Percentiles rank a stretch among this genome's conserved stretches.
phyloP scores from a whole-genome alignment of 2,113 vertebrate species.

The Acrocephalus arundinaceus region DNA sequence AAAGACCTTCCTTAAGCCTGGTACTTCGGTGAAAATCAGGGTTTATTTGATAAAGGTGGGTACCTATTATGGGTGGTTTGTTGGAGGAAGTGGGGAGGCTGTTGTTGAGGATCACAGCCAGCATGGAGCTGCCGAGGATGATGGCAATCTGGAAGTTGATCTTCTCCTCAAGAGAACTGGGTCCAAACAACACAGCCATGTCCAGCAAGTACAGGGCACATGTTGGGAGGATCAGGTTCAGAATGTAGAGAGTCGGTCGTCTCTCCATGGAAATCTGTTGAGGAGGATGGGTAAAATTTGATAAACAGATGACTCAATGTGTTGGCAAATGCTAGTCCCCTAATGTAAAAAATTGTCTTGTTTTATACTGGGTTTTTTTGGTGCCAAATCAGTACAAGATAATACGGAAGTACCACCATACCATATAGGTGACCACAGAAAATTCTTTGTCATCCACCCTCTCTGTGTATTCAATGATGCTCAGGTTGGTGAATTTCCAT shows the following conservation, averaged over 20 bases:
- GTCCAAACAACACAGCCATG: constrained; percentile 73
- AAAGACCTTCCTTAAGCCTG: neutral
- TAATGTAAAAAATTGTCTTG: neutral
- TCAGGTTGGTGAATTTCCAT: constrained; percentile 61
- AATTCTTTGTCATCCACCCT: accelerated
- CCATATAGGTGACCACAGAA: neutral
- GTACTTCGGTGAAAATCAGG: neutral
- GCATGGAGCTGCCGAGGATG: constrained; percentile 79
- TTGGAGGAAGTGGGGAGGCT: constrained; percentile 79
- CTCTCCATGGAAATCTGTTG: constrained; percentile 72
- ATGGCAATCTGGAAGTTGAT: constrained; percentile 80
- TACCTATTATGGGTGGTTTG: constrained; percentile 75
- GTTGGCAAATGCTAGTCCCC: neutral
- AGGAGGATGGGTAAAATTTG: neutral
- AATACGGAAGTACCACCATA: neutral
- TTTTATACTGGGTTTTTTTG: neutral
- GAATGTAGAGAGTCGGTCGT: constrained; percentile 73
- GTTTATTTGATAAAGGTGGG: neutral
- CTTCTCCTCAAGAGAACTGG: constrained; percentile 71
- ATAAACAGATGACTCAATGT: neutral
- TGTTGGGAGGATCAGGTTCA: constrained; percentile 77
- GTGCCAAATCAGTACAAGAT: neutral
- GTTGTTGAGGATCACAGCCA: constrained; percentile 81
- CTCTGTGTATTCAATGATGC: neutral
- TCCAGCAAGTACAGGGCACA: constrained; percentile 76